Evolutionary conservation across 2,797 vertebrate species (phyloP).

Genomic region (Clamator glandarius): DNA sequence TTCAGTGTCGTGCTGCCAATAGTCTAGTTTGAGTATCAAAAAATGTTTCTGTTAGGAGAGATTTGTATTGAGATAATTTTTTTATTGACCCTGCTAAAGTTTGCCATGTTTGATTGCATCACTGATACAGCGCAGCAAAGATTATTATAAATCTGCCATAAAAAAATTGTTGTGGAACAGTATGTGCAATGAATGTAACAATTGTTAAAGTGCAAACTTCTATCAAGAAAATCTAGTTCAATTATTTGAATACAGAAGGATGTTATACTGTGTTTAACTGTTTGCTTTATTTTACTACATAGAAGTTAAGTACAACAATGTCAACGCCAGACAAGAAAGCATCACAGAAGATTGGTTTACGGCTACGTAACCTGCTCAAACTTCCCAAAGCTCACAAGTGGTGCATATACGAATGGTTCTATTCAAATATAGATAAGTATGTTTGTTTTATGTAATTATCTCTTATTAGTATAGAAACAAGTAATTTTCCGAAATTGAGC

Average conservation of each 20-base stretch:
- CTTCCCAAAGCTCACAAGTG: slow-evolving; percentile 99
- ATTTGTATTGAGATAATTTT: background rate
- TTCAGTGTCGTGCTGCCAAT: background rate
- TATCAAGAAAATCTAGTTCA: background rate
- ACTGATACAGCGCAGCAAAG: background rate
- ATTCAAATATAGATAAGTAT: slow-evolving; percentile 99
- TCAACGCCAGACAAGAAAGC: slow-evolving; percentile 94
- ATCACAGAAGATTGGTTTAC: slow-evolving; percentile 97
- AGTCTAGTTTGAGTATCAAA: background rate
- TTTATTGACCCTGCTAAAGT: background rate
- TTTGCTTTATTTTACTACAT: slow-evolving; percentile 40
- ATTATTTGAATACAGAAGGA: background rate
- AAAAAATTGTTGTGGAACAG: background rate
- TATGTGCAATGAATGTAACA: background rate
- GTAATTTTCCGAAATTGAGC: background rate
- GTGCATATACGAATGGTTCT: slow-evolving; percentile 99
- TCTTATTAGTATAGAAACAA: background rate
- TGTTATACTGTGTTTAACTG: slow-evolving; percentile 4
- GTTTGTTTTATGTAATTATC: slow-evolving; percentile 37
- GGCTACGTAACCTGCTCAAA: slow-evolving; percentile 95
- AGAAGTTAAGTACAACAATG: slow-evolving; percentile 91
- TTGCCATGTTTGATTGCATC: background rate
- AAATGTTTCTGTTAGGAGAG: background rate
- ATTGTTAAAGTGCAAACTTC: background rate
- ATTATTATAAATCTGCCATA: background rate